Evolutionary conservation across 92 coral and sea anemone species (phyloP).

Genomic region (Epizoanthus scotinus): DNA sequence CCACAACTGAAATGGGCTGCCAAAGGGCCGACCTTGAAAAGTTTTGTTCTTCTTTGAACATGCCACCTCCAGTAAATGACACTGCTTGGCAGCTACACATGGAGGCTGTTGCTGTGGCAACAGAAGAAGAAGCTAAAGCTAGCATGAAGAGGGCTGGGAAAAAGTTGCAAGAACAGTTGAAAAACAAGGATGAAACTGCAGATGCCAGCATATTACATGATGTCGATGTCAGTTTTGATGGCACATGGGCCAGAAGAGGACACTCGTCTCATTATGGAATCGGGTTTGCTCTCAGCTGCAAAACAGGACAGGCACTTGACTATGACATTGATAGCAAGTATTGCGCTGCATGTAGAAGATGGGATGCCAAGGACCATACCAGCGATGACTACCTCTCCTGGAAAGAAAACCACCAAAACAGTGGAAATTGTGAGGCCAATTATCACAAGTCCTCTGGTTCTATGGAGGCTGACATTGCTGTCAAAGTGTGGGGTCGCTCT

Average conservation of each 20-base stretch:
- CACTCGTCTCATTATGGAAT: conserved; percentile 18
- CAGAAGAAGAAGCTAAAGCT: not conserved
- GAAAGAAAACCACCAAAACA: conserved; percentile 24
- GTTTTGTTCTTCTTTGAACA: conserved; percentile 28
- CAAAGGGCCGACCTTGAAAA: conserved; percentile 9
- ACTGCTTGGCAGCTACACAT: not conserved
- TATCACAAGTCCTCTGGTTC: conserved; percentile 19
- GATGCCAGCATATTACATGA: not conserved
- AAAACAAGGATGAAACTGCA: too few relatives aligned
- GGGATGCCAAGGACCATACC: not conserved
- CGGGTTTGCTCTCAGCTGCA: conserved; percentile 12
- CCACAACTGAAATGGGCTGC: conserved; percentile 22
- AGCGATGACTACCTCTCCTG: conserved; percentile 8
- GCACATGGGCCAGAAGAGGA: conserved; percentile 24
- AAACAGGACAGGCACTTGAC: conserved; percentile 14
- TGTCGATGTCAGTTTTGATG: conserved; percentile 14
- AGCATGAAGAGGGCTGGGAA: conserved; percentile 10
- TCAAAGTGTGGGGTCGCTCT: conserved; percentile 22
- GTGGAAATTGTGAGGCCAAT: conserved; percentile 8
- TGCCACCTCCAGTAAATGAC: conserved; percentile 32
- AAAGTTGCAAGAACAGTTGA: too few relatives aligned
- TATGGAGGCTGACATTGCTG: conserved; percentile 17
- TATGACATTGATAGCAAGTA: conserved; percentile 24
- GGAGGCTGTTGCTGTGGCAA: not conserved
- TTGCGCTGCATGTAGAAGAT: conserved; percentile 5